phyloP scores from a whole-genome alignment of 2,113 vertebrate genomes.

The Erythrocebus patas region DNA sequence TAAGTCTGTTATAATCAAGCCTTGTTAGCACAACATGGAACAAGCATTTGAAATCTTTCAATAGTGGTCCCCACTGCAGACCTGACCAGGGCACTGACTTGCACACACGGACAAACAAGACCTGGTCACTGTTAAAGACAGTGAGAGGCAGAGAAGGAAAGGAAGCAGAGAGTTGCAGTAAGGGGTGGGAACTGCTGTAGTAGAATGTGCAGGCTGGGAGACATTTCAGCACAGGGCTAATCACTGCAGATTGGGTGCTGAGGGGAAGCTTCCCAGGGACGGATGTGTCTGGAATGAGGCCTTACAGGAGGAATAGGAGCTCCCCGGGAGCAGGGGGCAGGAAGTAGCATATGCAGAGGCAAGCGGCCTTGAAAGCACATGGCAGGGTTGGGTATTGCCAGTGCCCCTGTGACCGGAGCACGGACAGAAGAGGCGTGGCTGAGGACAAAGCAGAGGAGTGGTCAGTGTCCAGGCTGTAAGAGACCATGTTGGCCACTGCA shows the following conservation, averaged over 20 bases:
- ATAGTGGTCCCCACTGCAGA: neutral
- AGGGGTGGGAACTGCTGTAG: neutral
- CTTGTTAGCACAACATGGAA: neutral
- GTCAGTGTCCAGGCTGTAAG: neutral
- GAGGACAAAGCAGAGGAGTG: neutral
- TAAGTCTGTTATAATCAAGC: neutral
- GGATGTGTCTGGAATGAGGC: neutral
- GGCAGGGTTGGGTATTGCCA: rapidly evolving
- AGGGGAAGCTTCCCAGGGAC: neutral
- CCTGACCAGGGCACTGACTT: neutral
- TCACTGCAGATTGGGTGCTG: neutral
- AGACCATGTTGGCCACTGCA: neutral
- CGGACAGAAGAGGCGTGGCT: neutral
- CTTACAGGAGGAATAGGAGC: neutral
- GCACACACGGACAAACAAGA: neutral
- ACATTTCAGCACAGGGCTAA: neutral
- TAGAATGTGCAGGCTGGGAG: neutral
- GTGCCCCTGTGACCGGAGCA: neutral
- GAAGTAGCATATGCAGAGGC: neutral
- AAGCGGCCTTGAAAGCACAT: neutral
- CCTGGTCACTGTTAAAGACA: neutral
- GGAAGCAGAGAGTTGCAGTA: neutral
- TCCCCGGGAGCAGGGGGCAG: neutral
- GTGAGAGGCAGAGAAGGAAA: neutral
- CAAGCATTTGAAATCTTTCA: neutral